Conservation (phyloP, 2,888 invertebrate genomes). For the Acanthoscelides obtectus region DNA sequence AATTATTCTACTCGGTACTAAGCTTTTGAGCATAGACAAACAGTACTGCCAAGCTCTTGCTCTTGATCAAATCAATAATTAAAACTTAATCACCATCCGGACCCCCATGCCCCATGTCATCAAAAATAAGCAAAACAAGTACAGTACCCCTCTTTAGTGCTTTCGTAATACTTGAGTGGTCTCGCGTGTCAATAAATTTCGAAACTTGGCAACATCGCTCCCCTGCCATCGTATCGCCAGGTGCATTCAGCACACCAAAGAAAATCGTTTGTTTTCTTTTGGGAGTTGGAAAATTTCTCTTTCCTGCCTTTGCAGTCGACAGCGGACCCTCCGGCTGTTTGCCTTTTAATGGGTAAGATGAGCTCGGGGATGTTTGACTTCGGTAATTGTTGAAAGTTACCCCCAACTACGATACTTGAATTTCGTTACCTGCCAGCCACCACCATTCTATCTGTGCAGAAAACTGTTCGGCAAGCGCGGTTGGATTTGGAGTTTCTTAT, state of each 20-base stretch:
- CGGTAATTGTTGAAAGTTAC: background rate
- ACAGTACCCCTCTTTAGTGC: no score
- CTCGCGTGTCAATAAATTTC: no score
- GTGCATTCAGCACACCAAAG: background rate
- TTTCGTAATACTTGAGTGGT: no score
- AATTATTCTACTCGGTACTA: no score
- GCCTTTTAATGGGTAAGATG: background rate
- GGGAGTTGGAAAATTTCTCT: background rate
- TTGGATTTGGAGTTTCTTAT: background rate
- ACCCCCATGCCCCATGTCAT: no score
- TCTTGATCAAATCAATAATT: no score
- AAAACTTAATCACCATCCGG: no score
- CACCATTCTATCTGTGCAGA: background rate
- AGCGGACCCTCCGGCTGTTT: background rate
- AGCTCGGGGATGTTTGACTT: background rate
- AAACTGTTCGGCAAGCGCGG: background rate
- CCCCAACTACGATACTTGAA: background rate
- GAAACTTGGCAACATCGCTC: background rate
- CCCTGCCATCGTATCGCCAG: background rate
- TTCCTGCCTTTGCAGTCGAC: background rate
- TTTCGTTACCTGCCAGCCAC: background rate
- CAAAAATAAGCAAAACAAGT: no score
- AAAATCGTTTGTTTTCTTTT: background rate
- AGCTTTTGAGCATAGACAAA: no score
- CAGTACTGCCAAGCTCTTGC: no score